phyloP scores from a whole-genome alignment of 2,888 invertebrate species.

The Lasius fuliginosus region DNA sequence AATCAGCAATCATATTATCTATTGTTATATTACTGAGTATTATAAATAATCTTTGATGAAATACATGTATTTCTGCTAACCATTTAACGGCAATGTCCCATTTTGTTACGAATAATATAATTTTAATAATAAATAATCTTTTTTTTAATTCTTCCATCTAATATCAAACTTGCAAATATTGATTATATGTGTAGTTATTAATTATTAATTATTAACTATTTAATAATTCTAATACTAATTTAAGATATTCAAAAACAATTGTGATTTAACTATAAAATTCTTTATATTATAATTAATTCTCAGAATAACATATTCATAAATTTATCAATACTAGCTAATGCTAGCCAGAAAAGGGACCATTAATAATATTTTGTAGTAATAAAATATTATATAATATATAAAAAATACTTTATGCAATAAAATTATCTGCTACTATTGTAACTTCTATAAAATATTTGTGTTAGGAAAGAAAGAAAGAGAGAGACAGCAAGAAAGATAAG shows the following conservation, averaged over 20 bases:
- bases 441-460: not conserved
- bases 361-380: constrained; percentile 3
- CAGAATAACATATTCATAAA: not conserved
- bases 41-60: not conserved
- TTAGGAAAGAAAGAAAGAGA: too few relatives aligned
- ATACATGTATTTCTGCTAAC: not conserved
- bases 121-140: not conserved
- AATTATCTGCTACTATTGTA: not conserved
- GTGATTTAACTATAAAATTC: constrained; percentile 12
- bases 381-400: not conserved
- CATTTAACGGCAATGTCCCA: not conserved
- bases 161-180: not conserved
- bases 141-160: not conserved
- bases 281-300: constrained; percentile 6
- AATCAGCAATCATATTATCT: not conserved
- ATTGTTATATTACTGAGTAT: not conserved
- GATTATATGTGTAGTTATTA: not conserved
- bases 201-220: not conserved
- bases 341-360: not conserved
- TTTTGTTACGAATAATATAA: not conserved
- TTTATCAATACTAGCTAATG: not conserved
- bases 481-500: not conserved
- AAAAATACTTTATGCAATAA: not conserved
- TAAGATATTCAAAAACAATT: not conserved
- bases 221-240: not conserved